Evolutionary conservation across 2,113 vertebrate genomes (phyloP).

Genomic region (Cephalopterus ornatus): DNA sequence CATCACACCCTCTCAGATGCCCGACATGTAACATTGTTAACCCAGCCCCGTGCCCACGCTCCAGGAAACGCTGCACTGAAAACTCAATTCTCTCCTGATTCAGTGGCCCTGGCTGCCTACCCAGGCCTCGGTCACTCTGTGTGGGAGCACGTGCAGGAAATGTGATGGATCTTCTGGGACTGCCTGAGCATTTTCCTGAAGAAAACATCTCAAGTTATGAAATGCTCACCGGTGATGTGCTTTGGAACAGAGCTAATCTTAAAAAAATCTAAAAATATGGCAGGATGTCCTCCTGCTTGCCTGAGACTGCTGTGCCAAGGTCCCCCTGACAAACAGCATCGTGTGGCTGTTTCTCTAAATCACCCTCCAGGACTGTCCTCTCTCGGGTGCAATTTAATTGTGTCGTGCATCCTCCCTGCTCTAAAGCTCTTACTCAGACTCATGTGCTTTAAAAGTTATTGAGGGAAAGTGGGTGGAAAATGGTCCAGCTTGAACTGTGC

Average conservation of each 20-base stretch:
- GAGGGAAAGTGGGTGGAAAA: not conserved
- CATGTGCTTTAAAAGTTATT: not conserved
- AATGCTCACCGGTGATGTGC: not conserved
- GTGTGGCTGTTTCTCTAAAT: not conserved
- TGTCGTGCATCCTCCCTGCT: not conserved
- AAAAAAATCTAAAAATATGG: not conserved
- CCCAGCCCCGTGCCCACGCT: not conserved
- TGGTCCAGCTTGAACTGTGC: not conserved
- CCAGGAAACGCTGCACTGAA: not conserved
- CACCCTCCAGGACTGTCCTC: not conserved
- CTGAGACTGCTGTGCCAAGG: not conserved
- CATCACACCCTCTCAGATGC: slow-evolving; percentile 7
- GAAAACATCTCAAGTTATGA: not conserved
- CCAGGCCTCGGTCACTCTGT: not conserved
- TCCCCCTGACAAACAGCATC: not conserved
- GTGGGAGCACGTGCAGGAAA: slow-evolving; percentile 13
- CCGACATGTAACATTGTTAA: not conserved
- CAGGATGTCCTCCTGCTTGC: slow-evolving; percentile 17
- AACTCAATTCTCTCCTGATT: not conserved
- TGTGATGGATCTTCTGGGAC: not conserved
- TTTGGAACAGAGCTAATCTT: not conserved
- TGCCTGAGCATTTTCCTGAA: slow-evolving; percentile 10
- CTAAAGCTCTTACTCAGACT: not conserved
- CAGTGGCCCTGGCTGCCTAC: not conserved
- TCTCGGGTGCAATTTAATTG: not conserved